Evolutionary conservation across 2,888 invertebrate genomes (phyloP).

Genomic region (Epinotia ramella): DNA sequence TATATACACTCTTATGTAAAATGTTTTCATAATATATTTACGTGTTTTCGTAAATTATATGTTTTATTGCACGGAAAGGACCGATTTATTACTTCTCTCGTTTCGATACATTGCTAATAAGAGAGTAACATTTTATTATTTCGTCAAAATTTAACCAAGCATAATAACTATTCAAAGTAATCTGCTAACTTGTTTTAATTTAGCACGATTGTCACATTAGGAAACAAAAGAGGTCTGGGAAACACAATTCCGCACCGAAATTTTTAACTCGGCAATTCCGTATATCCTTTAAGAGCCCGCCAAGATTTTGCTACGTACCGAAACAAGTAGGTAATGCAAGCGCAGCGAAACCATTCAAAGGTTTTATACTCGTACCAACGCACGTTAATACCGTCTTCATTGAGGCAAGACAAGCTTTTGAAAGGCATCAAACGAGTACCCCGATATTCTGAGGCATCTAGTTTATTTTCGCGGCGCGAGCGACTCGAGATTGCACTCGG

Average conservation of each 20-base stretch:
- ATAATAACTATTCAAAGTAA: too few relatives aligned
- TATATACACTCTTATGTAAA: neutral
- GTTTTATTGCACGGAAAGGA: too few relatives aligned
- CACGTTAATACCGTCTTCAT: conserved; percentile 44
- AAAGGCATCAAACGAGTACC: conserved; percentile 46
- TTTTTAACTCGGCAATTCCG: conserved; percentile 19
- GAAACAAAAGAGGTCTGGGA: conserved; percentile 19
- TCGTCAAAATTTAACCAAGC: too few relatives aligned
- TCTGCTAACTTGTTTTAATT: neutral
- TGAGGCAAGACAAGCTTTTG: conserved; percentile 45
- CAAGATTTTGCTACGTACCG: conserved; percentile 15
- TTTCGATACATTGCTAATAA: too few relatives aligned
- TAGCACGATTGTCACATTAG: neutral
- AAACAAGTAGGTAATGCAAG: conserved; percentile 28
- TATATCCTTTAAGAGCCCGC: conserved; percentile 15
- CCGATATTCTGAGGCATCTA: conserved; percentile 44
- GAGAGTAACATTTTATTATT: too few relatives aligned
- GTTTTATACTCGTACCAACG: conserved; percentile 32
- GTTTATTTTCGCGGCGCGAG: conserved; percentile 48
- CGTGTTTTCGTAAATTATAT: too few relatives aligned
- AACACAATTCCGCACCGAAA: conserved; percentile 18
- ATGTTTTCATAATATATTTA: neutral
- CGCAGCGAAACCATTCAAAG: conserved; percentile 36
- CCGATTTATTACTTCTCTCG: too few relatives aligned
- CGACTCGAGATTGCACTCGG: conserved; percentile 61